phyloP scores from a whole-genome alignment of 2,888 invertebrate species.

The Agrotis exclamationis region DNA sequence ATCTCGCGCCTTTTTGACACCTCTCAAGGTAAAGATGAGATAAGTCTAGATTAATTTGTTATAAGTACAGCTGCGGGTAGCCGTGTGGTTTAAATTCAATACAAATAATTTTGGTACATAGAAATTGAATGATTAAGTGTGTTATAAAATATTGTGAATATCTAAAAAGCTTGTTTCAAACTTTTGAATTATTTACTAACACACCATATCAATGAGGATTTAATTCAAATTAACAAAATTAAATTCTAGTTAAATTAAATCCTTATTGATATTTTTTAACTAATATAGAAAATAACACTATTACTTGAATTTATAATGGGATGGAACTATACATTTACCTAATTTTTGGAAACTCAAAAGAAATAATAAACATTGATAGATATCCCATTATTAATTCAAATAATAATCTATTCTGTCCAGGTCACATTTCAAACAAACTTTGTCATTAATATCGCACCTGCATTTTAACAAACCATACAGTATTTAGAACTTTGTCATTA shows the following conservation, averaged over 20 bases:
- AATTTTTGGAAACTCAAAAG: too few species aligned
- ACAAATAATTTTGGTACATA: background rate
- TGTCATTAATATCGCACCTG: conserved; percentile 13
- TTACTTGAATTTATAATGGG: too few species aligned
- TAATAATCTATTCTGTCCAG: too few species aligned
- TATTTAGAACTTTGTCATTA: background rate
- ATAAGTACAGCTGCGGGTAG: background rate
- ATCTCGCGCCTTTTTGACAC: conserved; percentile 71
- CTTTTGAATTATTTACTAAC: too few species aligned
- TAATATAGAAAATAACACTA: too few species aligned
- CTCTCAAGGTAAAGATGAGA: conserved; percentile 67
- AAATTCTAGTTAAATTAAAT: background rate
- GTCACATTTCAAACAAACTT: background rate
- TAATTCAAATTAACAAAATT: too few species aligned
- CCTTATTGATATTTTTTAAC: background rate
- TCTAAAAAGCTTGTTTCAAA: background rate
- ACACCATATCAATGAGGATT: too few species aligned
- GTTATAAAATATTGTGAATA: background rate
- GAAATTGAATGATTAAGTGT: too few species aligned
- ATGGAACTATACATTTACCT: too few species aligned
- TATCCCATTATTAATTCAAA: background rate
- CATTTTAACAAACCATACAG: background rate
- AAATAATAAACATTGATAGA: too few species aligned
- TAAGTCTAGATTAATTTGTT: conserved; percentile 52
- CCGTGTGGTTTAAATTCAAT: background rate